Percentiles rank a stretch among this genome's conserved stretches.
These are phyloP conservation scores for Melanargia galathea DNA, from an alignment of 2,888 invertebrate genomes.

Conservation along the genomic window DNA sequence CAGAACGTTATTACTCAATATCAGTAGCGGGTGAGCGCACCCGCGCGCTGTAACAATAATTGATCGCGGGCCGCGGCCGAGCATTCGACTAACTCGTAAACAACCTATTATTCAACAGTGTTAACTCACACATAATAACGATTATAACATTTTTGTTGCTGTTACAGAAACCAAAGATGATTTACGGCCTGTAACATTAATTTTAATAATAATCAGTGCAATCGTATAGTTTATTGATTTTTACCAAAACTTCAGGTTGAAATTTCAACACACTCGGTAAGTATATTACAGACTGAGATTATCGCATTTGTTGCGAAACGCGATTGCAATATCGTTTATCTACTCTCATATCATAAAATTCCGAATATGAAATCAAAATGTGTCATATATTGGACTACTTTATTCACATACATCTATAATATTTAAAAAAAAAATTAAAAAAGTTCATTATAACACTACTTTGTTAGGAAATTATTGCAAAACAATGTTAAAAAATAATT, in stretches of 20 bases:
- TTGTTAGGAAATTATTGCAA: too few relatives aligned
- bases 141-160: conserved; percentile 7
- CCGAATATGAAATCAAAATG: too few relatives aligned
- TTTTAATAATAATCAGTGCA: background rate
- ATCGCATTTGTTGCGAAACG: too few relatives aligned
- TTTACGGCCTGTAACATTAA: background rate
- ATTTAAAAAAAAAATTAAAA: too few relatives aligned
- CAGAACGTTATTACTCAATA: conserved; percentile 6
- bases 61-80: background rate
- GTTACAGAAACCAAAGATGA: background rate
- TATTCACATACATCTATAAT: too few relatives aligned
- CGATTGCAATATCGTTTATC: too few relatives aligned
- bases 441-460: too few relatives aligned
- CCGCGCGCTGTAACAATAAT: background rate
- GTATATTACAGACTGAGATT: too few relatives aligned
- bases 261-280: too few relatives aligned
- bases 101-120: conserved; percentile 9
- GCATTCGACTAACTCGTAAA: background rate
- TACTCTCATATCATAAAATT: too few relatives aligned
- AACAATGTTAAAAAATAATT: too few relatives aligned
- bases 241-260: background rate
- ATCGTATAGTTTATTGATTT: background rate
- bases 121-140: background rate
- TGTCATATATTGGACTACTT: too few relatives aligned
- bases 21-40: background rate